Conservation (phyloP, 2,888 invertebrate species). For the Dasypolia templi region DNA sequence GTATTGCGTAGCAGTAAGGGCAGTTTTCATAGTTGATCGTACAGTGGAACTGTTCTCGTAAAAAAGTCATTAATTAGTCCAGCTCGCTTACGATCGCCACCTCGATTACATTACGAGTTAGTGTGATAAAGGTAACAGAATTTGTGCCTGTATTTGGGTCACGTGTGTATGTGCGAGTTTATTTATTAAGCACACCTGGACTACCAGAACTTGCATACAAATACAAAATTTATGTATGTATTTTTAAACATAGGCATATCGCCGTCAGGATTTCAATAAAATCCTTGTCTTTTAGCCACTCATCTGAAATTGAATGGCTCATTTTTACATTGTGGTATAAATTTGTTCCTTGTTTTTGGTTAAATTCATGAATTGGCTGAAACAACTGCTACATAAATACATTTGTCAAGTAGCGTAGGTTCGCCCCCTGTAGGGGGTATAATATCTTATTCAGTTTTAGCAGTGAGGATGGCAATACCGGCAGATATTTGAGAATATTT, state of each 20-base stretch:
- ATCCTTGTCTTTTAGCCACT: neutral
- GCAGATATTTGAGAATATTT: neutral
- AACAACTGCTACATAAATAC: neutral
- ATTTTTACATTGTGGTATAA: neutral
- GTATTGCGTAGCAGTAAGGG: constrained; percentile 5
- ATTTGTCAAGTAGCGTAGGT: neutral
- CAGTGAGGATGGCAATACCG: neutral
- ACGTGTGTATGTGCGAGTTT: neutral
- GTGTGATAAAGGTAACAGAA: constrained; percentile 47
- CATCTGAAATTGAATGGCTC: neutral
- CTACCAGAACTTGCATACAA: too few species aligned
- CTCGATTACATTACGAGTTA: constrained; percentile 27
- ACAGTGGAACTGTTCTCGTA: constrained; percentile 33
- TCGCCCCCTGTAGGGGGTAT: neutral
- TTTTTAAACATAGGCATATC: neutral
- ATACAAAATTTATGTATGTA: too few species aligned
- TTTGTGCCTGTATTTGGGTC: constrained; percentile 8
- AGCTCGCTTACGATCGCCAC: constrained; percentile 43
- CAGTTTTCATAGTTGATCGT: neutral
- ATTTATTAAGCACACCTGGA: constrained; percentile 20
- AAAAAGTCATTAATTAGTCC: constrained; percentile 62
- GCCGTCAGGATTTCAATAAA: neutral
- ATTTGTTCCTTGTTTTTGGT: neutral
- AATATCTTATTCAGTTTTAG: neutral
- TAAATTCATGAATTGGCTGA: constrained; percentile 8